These are phyloP conservation scores for Anhinga anhinga DNA, from an alignment of 2,113 vertebrate species.

Conservation along the genomic window DNA sequence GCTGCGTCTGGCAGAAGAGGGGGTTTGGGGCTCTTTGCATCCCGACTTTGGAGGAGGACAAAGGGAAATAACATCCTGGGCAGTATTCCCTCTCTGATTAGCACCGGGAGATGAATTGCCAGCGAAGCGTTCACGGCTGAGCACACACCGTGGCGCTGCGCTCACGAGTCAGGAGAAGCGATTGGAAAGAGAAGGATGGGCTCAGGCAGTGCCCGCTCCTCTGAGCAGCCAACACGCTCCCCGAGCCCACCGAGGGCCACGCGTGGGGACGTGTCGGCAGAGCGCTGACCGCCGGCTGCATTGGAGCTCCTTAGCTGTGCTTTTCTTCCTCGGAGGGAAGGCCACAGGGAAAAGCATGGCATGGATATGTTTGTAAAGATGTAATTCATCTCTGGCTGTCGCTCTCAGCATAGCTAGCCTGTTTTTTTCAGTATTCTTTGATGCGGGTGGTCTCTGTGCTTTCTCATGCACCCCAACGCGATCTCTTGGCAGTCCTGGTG, in stretches of 20 bases:
- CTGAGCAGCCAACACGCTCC: background rate
- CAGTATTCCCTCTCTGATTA: background rate
- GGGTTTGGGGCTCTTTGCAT: background rate
- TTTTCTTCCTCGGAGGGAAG: background rate
- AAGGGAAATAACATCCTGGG: background rate
- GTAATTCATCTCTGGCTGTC: rapidly evolving
- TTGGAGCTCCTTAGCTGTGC: background rate
- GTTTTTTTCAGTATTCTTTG: rapidly evolving
- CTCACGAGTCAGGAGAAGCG: background rate
- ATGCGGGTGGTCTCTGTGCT: background rate
- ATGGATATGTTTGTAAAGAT: background rate
- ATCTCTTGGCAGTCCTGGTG: too few relatives aligned
- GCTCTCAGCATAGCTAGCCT: too few relatives aligned
- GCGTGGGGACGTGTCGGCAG: rapidly evolving
- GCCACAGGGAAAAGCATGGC: rapidly evolving
- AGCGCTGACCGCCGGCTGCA: background rate
- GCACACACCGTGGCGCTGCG: too few relatives aligned
- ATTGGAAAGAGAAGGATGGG: background rate
- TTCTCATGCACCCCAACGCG: rapidly evolving
- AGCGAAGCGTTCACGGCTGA: background rate
- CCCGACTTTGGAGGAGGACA: background rate
- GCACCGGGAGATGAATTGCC: background rate
- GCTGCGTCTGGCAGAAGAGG: background rate
- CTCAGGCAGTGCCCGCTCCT: background rate
- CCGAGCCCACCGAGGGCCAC: background rate